A percentile compares a stretch with the other conserved stretches of the same genome.
These are phyloP conservation scores for Portevinia maculata DNA, from an alignment of 2,888 invertebrate genomes.

Conservation along the genomic window DNA sequence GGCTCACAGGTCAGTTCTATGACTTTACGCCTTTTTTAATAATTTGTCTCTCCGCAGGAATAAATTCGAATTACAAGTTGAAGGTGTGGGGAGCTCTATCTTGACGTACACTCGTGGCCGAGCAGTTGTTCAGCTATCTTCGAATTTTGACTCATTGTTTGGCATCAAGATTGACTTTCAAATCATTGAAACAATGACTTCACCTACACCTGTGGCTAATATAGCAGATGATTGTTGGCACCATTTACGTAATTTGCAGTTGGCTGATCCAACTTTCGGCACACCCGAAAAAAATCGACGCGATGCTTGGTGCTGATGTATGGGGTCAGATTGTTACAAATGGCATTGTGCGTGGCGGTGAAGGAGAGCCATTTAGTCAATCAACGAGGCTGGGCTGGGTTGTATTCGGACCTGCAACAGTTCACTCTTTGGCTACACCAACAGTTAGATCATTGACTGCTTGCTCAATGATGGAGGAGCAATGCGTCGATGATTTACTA, in stretches of 20 bases:
- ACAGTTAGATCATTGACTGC: background rate
- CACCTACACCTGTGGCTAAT: slow-evolving; percentile 68
- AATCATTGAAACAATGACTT: slow-evolving; percentile 4
- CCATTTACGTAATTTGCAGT: slow-evolving; percentile 64
- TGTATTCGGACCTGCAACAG: slow-evolving; percentile 45
- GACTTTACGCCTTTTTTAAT: slow-evolving; percentile 39
- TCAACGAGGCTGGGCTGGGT: slow-evolving; percentile 42
- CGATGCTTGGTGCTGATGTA: slow-evolving; percentile 36
- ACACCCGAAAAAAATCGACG: slow-evolving; percentile 36
- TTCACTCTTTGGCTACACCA: background rate
- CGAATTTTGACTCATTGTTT: background rate
- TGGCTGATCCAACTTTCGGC: slow-evolving; percentile 65
- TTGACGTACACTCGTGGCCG: slow-evolving; percentile 31
- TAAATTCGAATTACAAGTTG: slow-evolving; percentile 31
- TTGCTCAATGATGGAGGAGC: too few species aligned
- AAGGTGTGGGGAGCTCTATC: slow-evolving; percentile 26
- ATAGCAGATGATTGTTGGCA: slow-evolving; percentile 66
- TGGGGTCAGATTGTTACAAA: slow-evolving; percentile 17
- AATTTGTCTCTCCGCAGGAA: slow-evolving; percentile 41
- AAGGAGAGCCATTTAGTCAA: slow-evolving; percentile 39
- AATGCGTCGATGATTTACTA: too few species aligned
- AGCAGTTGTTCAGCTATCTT: slow-evolving; percentile 18
- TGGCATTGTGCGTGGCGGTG: slow-evolving; percentile 35
- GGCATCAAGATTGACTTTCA: slow-evolving; percentile 16
- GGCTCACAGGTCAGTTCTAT: slow-evolving; percentile 47